Conservation (phyloP, 2,113 vertebrate genomes). For the Anhinga rufa region DNA sequence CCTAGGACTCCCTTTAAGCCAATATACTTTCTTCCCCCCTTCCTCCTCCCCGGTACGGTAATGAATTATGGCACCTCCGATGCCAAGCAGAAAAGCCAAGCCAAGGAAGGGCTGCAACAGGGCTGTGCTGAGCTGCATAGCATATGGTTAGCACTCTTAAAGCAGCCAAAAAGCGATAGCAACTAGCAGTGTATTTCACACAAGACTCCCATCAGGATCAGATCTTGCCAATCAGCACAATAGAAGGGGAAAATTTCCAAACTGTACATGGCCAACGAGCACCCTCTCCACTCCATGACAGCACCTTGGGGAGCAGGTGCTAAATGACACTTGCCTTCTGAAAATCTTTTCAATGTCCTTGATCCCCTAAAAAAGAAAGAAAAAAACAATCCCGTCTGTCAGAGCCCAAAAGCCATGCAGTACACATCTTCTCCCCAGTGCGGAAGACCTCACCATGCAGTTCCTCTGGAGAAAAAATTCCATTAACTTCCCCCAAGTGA, state of each 20-base stretch:
- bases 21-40: background rate
- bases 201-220: background rate
- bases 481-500: background rate
- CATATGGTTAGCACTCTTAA: background rate
- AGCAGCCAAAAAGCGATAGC: background rate
- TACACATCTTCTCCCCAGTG: too few relatives aligned
- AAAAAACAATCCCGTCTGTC: background rate
- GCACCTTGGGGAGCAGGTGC: background rate
- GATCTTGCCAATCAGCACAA: conserved; percentile 28
- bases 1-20: background rate
- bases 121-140: background rate
- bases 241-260: background rate
- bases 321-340: background rate
- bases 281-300: background rate
- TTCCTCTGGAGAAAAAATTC: background rate
- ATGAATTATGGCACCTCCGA: background rate
- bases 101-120: background rate
- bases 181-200: conserved; percentile 14
- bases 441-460: rapidly evolving
- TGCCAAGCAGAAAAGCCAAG: background rate
- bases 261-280: background rate
- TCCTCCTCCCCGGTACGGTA: background rate
- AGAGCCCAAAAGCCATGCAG: background rate
- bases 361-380: background rate
- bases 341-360: background rate